Evolutionary conservation across 2,888 invertebrate species (phyloP).

Genomic region (Hypomecis atomaria): DNA sequence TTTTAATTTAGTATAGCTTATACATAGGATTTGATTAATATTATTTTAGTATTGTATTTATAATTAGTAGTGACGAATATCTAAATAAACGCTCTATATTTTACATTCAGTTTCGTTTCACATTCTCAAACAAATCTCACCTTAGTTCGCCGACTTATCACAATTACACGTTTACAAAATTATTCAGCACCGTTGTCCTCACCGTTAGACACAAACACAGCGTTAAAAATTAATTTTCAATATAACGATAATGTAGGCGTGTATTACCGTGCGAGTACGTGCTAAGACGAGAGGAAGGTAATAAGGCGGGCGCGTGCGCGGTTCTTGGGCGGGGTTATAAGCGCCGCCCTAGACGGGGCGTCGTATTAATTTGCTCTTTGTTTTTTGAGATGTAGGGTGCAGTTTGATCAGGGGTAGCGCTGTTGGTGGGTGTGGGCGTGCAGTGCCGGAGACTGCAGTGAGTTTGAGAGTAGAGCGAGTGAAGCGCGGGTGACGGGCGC

Average conservation of each 20-base stretch:
- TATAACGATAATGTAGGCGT: slow-evolving; percentile 84
- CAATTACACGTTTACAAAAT: slow-evolving; percentile 33
- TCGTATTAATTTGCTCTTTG: slow-evolving; percentile 30
- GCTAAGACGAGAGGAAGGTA: slow-evolving; percentile 27
- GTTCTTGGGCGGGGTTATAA: slow-evolving; percentile 65
- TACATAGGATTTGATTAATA: slow-evolving; percentile 28
- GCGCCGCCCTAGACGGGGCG: slow-evolving; percentile 58
- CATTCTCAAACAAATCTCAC: slow-evolving; percentile 9
- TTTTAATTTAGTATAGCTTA: slow-evolving; percentile 31
- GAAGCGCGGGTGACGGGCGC: slow-evolving; percentile 73
- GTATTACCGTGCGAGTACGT: slow-evolving; percentile 64
- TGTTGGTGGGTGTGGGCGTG: slow-evolving; percentile 60
- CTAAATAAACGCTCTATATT: slow-evolving; percentile 15
- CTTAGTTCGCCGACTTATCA: slow-evolving; percentile 22
- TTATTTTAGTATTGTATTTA: slow-evolving; percentile 19
- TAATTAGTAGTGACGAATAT: slow-evolving; percentile 9
- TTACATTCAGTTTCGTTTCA: slow-evolving; percentile 3
- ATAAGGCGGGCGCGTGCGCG: slow-evolving; percentile 76
- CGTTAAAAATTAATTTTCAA: slow-evolving; percentile 78
- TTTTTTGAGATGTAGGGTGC: slow-evolving; percentile 28
- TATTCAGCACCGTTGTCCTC: slow-evolving; percentile 45
- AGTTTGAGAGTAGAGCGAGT: slow-evolving; percentile 61
- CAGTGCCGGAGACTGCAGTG: slow-evolving; percentile 63
- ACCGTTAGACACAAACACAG: slow-evolving; percentile 58
- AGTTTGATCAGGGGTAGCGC: slow-evolving; percentile 12